phyloP scores from a whole-genome alignment of 2,113 vertebrate genomes.

The Mormyrus lacerda region DNA sequence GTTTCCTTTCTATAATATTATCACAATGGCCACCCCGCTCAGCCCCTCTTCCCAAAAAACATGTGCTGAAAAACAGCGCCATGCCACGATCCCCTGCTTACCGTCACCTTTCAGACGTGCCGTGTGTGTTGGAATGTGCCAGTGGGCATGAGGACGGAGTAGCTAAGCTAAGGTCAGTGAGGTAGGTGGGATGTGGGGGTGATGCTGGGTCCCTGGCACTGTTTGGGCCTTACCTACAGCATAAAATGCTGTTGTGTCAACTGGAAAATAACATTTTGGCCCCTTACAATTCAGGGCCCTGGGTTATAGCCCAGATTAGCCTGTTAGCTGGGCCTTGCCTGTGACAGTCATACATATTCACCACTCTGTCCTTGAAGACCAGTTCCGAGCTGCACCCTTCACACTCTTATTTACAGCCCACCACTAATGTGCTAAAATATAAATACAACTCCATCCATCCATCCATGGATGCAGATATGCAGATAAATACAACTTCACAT shows the following conservation, averaged over 20 bases:
- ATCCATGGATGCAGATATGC: too few species aligned
- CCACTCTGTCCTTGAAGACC: not conserved
- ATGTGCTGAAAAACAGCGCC: not conserved
- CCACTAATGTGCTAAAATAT: not conserved
- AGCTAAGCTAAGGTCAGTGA: not conserved
- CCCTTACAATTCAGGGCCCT: not conserved
- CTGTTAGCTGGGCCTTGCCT: not conserved
- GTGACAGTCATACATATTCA: not conserved
- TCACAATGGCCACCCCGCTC: conserved; percentile 22
- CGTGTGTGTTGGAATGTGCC: not conserved
- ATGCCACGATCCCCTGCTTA: not conserved
- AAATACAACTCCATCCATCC: not conserved
- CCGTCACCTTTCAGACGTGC: not conserved
- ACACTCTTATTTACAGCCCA: not conserved
- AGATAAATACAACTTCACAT: not conserved
- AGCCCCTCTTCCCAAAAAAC: not conserved
- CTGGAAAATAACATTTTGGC: not conserved
- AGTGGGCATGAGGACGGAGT: not conserved
- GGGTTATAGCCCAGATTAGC: not conserved
- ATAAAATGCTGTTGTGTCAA: not conserved
- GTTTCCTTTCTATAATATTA: conserved; percentile 29
- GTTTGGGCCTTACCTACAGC: not conserved
- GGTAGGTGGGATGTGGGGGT: not conserved
- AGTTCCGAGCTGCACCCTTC: not conserved
- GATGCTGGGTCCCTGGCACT: not conserved